These are phyloP conservation scores for Apodemia mormo DNA, from an alignment of 2,888 invertebrate genomes.

Conservation along the genomic window DNA sequence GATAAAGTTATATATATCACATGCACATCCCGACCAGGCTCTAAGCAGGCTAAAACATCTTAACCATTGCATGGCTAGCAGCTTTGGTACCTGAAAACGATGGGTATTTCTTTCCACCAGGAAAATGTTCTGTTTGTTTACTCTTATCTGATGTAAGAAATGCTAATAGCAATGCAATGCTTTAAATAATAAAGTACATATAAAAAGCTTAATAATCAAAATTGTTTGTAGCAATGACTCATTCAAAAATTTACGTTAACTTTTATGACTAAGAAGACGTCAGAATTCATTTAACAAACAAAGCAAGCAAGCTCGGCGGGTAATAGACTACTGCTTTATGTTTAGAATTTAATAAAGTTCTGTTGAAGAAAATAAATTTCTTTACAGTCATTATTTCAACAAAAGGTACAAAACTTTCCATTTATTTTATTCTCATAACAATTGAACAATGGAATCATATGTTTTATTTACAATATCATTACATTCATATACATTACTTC, in stretches of 20 bases:
- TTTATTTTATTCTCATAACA: conserved; percentile 21
- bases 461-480: too few species aligned
- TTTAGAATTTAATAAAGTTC: conserved; percentile 25
- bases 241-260: background rate
- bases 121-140: too few species aligned
- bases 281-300: conserved; percentile 8
- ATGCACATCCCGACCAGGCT: too few species aligned
- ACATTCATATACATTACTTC: background rate
- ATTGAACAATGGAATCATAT: background rate
- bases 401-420: background rate
- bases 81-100: too few species aligned
- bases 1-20: too few species aligned
- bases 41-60: too few species aligned
- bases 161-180: too few species aligned
- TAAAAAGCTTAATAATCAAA: background rate
- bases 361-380: conserved; percentile 8
- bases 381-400: conserved; percentile 1
- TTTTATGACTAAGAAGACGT: background rate
- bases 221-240: background rate
- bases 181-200: too few species aligned
- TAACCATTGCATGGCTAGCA: too few species aligned
- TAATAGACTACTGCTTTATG: conserved; percentile 29
- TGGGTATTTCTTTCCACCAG: too few species aligned
- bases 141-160: too few species aligned
- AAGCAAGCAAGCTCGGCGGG: conserved; percentile 22